These are phyloP conservation scores for Hippocampus comes DNA, from an alignment of 2,113 vertebrate genomes.

Conservation along the genomic window DNA sequence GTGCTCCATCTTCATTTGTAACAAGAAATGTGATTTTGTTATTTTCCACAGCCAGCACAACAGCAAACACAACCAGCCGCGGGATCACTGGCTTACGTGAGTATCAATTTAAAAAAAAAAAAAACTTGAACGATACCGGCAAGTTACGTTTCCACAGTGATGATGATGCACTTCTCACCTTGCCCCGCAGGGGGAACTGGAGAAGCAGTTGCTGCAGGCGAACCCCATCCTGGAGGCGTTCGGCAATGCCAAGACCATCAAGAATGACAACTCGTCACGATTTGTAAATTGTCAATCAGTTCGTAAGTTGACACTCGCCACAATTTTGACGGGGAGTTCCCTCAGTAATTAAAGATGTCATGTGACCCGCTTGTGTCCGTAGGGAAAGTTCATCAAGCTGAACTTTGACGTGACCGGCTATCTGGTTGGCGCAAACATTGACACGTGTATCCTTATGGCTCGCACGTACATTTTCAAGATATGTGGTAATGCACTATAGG, in stretches of 20 bases:
- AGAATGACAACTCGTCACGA: constrained; percentile 96
- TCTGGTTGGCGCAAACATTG: constrained; percentile 92
- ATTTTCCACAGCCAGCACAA: constrained; percentile 27
- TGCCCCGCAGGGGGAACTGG: constrained; percentile 84
- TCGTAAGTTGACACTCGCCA: constrained; percentile 47
- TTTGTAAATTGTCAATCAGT: constrained; percentile 69
- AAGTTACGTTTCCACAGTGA: neutral
- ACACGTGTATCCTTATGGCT: constrained; percentile 92
- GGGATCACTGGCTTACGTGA: constrained; percentile 76
- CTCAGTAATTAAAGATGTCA: neutral
- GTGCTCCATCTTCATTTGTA: neutral
- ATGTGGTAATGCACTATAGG: neutral
- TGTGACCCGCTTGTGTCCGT: constrained; percentile 25
- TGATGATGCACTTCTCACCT: neutral
- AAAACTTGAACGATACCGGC: too few species aligned
- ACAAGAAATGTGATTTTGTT: neutral
- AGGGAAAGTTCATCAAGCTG: constrained; percentile 97
- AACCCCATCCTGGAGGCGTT: constrained; percentile 97
- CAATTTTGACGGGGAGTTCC: constrained; percentile 1
- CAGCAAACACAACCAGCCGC: constrained; percentile 47
- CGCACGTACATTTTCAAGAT: neutral
- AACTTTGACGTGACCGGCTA: constrained; percentile 96
- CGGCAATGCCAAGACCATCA: constrained; percentile 96
- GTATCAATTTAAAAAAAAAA: constrained; percentile 39
- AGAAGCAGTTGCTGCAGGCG: constrained; percentile 92